Conservation (phyloP, 2,113 vertebrate species). For the Grus americana region DNA sequence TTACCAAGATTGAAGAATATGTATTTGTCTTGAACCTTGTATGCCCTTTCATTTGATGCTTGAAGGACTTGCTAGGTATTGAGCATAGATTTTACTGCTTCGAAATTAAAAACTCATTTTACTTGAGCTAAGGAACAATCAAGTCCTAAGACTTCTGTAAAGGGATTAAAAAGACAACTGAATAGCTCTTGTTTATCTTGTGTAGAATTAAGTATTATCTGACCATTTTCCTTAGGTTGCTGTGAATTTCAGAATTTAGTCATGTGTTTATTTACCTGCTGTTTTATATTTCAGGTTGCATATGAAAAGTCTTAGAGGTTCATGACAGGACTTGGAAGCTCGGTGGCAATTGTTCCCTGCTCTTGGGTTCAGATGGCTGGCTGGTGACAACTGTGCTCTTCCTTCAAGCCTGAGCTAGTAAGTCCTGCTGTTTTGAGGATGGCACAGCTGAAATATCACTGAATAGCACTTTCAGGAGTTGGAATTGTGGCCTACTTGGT, state of each 20-base stretch:
- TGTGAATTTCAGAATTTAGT: background rate
- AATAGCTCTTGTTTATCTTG: background rate
- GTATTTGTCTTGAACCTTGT: background rate
- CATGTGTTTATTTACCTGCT: background rate
- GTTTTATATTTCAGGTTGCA: background rate
- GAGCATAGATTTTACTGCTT: background rate
- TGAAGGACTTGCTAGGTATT: background rate
- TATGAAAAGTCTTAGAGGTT: background rate
- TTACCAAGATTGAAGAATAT: background rate
- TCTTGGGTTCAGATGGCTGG: background rate
- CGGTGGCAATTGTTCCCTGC: background rate
- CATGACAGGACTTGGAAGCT: background rate
- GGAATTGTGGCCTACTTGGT: background rate
- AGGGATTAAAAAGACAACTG: background rate
- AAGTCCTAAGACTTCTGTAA: background rate
- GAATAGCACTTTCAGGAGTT: rapidly evolving
- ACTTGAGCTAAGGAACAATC: background rate
- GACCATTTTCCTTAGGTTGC: background rate
- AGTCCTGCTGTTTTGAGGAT: background rate
- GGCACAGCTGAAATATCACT: rapidly evolving
- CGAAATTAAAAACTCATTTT: background rate
- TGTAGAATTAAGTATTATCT: background rate
- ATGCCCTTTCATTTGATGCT: background rate
- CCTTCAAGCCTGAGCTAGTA: background rate
- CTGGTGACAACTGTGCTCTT: rapidly evolving